Evolutionary conservation across 2,113 vertebrate species (phyloP), one percentile per base, ranked within the genome.

Genomic region (Meriones unguiculatus): DNA sequence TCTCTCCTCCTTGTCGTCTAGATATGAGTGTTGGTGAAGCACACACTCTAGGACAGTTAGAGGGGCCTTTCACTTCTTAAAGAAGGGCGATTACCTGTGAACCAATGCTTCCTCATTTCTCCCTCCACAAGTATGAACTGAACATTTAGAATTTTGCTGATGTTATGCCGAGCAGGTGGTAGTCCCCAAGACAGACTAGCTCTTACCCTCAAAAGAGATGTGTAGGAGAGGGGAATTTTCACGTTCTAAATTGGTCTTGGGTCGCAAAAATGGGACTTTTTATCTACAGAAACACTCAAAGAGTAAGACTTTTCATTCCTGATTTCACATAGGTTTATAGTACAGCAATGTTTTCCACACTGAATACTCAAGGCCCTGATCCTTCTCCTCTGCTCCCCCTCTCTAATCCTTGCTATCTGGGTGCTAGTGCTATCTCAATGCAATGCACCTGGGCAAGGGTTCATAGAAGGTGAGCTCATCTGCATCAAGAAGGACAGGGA

Each of bases 391-490:
- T 97, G 95, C 84, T 94, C 65, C 69, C 15, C 67, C 54, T 88
- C 95, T 97, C 96, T 97, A 97, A 96, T 95, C 84, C 97, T 97
- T 97, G 97, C 96, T 98, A 3, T 96, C 95, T 93, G 92, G 96
- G 95, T 96, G 92, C 92, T 94, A 96, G 70, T 96, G 97, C 97
- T 97, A 30, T 96, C 84, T 96, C 78, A 64, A 93, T 97, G 97
- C 93, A 94, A 93, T 97, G 96, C 95, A 98, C 96, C 97, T 96
- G 96, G 95, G 93, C 92, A 96, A 98, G 95, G 97, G 95, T 98
- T 97, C 70, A 94, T 95, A 98, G 96, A 97, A 54, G 93, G 84
- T 94, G 91, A 92, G 95, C 35, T 72, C 24, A 5, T 94, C 75
- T 87, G 52, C 93, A 85, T 46, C 54, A 80, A 80, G 93, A 96